Conservation (phyloP, 2,888 invertebrate genomes). For the Drosophila quinaria region DNA sequence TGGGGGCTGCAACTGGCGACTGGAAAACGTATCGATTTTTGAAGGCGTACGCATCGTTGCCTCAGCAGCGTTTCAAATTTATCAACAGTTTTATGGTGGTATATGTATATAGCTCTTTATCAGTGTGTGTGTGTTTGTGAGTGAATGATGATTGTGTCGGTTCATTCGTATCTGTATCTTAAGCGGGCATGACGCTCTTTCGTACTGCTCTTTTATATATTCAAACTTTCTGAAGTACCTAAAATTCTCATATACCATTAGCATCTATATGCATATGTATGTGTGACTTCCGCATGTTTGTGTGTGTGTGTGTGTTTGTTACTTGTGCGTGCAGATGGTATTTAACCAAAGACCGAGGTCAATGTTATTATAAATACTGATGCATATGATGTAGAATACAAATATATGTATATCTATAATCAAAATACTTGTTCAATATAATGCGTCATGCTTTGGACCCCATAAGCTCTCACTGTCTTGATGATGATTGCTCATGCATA, state of each 20-base stretch:
- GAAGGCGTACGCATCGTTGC: conserved; percentile 70
- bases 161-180: conserved; percentile 38
- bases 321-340: conserved; percentile 43
- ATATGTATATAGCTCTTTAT: conserved; percentile 8
- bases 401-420: conserved; percentile 4
- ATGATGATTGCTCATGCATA: conserved; percentile 30
- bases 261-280: neutral
- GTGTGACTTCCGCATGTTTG: conserved; percentile 4
- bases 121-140: conserved; percentile 4
- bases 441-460: conserved; percentile 40
- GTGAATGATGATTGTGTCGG: conserved; percentile 27
- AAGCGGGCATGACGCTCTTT: conserved; percentile 35
- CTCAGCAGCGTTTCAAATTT: conserved; percentile 58
- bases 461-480: conserved; percentile 13
- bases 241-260: conserved; percentile 8
- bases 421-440: conserved; percentile 30
- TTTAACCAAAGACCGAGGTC: conserved; percentile 46
- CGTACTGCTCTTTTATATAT: conserved; percentile 49
- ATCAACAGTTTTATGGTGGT: conserved; percentile 46
- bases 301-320: conserved; percentile 14
- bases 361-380: conserved; percentile 44
- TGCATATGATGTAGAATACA: conserved; percentile 21
- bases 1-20: conserved; percentile 60
- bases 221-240: conserved; percentile 63
- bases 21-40: conserved; percentile 72